These are phyloP conservation scores for Orientallactaga sibirica DNA, from an alignment of 2,797 vertebrate genomes.

Conservation along the genomic window DNA sequence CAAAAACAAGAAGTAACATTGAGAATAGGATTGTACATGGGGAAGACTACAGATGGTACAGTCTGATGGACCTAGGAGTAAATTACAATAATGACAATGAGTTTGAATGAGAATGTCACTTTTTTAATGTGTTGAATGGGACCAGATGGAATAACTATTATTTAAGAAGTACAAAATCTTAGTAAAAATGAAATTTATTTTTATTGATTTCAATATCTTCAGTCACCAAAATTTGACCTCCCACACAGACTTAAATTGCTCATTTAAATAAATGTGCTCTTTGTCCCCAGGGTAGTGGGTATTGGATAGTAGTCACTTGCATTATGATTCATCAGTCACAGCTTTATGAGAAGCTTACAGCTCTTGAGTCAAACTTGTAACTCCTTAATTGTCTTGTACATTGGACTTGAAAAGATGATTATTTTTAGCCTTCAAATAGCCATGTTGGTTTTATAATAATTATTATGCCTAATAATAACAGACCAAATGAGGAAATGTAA, in stretches of 20 bases:
- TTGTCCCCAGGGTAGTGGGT: neutral
- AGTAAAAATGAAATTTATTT: neutral
- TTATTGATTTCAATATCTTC: neutral
- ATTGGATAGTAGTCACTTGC: neutral
- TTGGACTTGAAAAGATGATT: neutral
- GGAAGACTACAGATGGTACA: neutral
- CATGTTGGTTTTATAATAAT: neutral
- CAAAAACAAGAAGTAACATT: neutral
- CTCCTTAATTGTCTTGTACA: neutral
- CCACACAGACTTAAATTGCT: neutral
- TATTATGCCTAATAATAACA: constrained; percentile 11
- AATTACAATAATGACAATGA: neutral
- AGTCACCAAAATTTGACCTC: neutral
- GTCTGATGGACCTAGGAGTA: neutral
- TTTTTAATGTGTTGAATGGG: neutral
- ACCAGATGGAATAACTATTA: neutral
- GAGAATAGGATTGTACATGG: neutral
- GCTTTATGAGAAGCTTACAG: neutral
- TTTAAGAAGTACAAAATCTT: neutral
- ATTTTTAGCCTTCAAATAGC: neutral
- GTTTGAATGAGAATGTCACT: neutral
- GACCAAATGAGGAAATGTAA: neutral
- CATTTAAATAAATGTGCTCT: neutral
- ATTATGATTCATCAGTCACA: no score
- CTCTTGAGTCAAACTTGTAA: no score